phyloP scores from a whole-genome alignment of 2,888 invertebrate genomes.

The Blomia tropicalis region DNA sequence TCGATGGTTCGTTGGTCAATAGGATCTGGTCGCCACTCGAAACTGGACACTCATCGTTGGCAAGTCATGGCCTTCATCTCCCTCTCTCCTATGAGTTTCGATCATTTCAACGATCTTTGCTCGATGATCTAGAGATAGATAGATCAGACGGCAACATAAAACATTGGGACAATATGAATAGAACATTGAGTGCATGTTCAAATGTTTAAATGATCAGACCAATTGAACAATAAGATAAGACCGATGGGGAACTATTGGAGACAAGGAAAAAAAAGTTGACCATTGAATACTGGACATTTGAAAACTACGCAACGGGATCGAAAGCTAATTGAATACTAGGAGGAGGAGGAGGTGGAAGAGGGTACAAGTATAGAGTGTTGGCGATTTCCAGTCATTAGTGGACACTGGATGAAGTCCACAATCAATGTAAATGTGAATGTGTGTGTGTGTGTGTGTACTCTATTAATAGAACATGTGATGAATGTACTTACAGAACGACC shows the following conservation, averaged over 20 bases:
- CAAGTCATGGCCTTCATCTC: too few species aligned
- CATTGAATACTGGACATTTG: not conserved
- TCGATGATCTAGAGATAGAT: not conserved
- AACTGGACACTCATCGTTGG: too few species aligned
- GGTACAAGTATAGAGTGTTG: not conserved
- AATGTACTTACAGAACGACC: too few species aligned
- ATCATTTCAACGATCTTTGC: too few species aligned
- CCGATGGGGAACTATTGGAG: not conserved
- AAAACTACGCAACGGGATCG: not conserved
- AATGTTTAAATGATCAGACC: not conserved
- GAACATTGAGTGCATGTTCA: too few species aligned
- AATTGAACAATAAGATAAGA: not conserved
- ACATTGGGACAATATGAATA: not conserved
- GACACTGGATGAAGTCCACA: not conserved
- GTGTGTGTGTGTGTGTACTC: too few species aligned
- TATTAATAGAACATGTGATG: too few species aligned
- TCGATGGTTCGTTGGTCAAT: too few species aligned
- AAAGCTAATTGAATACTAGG: not conserved
- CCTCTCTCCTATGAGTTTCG: too few species aligned
- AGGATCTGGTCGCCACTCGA: too few species aligned
- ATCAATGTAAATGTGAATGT: slow-evolving; percentile 4
- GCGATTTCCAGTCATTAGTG: slow-evolving; percentile 3
- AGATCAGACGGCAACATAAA: not conserved
- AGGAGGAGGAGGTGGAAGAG: not conserved
- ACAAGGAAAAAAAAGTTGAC: not conserved